phyloP scores from a whole-genome alignment of 2,113 vertebrate species.

The Scortum barcoo region DNA sequence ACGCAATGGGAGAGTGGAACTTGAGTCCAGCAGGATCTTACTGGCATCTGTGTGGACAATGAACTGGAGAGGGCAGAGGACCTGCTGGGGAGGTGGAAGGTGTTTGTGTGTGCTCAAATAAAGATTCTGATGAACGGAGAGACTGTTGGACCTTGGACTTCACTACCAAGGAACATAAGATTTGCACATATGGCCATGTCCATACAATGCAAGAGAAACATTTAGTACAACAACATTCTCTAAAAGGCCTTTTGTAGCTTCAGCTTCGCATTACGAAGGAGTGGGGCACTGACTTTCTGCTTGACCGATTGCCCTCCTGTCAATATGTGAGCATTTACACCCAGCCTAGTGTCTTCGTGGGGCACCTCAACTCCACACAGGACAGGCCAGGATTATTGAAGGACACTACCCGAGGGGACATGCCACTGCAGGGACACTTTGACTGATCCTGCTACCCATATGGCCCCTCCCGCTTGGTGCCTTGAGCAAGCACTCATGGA shows the following conservation, averaged over 20 bases:
- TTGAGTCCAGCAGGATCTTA: constrained; percentile 78
- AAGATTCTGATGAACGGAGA: constrained; percentile 44
- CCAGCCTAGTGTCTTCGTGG: constrained; percentile 45
- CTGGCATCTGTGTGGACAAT: constrained; percentile 77
- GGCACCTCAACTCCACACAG: constrained; percentile 40
- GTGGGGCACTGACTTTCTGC: constrained; percentile 39
- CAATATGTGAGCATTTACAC: constrained; percentile 54
- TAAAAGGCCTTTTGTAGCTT: constrained; percentile 57
- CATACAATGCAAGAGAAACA: constrained; percentile 16
- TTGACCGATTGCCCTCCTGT: constrained; percentile 55
- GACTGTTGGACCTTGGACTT: constrained; percentile 33
- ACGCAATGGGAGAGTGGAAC: constrained; percentile 82
- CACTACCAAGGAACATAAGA: constrained; percentile 35
- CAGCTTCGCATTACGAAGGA: constrained; percentile 32
- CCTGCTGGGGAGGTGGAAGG: constrained; percentile 50
- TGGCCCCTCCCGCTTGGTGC: constrained; percentile 75
- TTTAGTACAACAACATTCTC: constrained; percentile 13
- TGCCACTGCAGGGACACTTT: constrained; percentile 74
- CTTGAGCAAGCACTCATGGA: constrained; percentile 81
- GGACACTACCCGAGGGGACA: constrained; percentile 69
- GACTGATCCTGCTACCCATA: constrained; percentile 57
- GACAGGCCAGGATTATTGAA: constrained; percentile 72
- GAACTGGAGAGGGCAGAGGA: constrained; percentile 64
- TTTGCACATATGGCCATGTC: constrained; percentile 58
- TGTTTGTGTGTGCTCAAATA: constrained; percentile 54